A percentile compares a stretch with the other conserved stretches of the same genome.
phyloP scores from a whole-genome alignment of 1,140 invertebrate genomes.

The Drosophila erecta region DNA sequence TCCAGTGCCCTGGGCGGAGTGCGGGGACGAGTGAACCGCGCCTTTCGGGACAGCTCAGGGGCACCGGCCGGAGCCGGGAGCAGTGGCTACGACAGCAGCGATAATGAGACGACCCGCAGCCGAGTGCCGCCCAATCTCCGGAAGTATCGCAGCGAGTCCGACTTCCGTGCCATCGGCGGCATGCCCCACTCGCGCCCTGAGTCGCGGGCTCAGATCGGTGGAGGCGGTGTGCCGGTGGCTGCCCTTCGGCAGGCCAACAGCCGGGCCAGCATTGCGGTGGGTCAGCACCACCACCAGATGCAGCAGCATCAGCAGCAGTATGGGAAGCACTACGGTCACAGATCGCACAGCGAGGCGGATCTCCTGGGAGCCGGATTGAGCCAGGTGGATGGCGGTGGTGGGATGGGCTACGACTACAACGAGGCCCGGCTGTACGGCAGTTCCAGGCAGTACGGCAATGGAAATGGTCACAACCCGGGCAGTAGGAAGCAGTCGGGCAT shows the following conservation, averaged over 20 bases:
- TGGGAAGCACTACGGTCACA: constrained; percentile 82
- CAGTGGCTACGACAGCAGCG: constrained; percentile 94
- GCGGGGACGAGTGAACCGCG: constrained; percentile 79
- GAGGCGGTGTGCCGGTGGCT: constrained; percentile 51
- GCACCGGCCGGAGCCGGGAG: constrained; percentile 85
- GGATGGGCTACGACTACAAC: constrained; percentile 65
- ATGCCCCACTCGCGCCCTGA: constrained; percentile 83
- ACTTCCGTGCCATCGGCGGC: constrained; percentile 88
- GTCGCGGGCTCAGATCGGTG: constrained; percentile 65
- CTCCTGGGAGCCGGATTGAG: constrained; percentile 65
- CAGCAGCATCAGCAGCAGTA: constrained; percentile 63
- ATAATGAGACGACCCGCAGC: constrained; percentile 88
- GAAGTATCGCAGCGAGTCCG: constrained; percentile 92
- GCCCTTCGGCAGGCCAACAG: constrained; percentile 82
- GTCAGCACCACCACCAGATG: constrained; percentile 64
- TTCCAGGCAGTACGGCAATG: constrained; percentile 63
- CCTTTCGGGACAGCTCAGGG: constrained; percentile 79
- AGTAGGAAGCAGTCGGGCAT: constrained; percentile 81
- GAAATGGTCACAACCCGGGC: constrained; percentile 41
- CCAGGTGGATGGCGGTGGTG: constrained; percentile 41
- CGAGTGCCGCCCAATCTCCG: constrained; percentile 86
- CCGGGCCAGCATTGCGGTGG: constrained; percentile 81
- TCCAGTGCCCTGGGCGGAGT: constrained; percentile 82
- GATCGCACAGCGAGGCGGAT: constrained; percentile 84
- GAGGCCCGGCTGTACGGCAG: constrained; percentile 75